Conservation (phyloP, 2,888 invertebrate species). For the Elgonia sp. region DNA sequence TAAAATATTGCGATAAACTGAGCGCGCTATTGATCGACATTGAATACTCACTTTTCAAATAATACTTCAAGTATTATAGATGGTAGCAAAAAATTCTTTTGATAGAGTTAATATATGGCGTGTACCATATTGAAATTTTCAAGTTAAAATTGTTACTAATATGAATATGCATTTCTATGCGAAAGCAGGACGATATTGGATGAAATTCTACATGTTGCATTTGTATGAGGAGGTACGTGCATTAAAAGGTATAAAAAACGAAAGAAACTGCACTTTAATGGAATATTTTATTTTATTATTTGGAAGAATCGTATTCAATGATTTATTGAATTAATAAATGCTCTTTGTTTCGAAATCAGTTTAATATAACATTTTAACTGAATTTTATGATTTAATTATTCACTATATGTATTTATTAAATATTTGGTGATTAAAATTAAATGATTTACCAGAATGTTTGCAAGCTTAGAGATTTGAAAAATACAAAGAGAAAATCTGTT, state of each 20-base stretch:
- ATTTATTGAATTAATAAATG: constrained; percentile 8
- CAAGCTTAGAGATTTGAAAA: too few species aligned
- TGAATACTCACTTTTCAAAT: constrained; percentile 59
- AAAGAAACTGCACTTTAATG: not conserved
- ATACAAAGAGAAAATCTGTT: too few species aligned
- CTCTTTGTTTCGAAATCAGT: too few species aligned
- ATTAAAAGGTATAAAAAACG: constrained; percentile 20
- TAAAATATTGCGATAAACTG: constrained; percentile 64
- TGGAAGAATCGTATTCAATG: not conserved
- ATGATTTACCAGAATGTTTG: too few species aligned
- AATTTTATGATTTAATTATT: too few species aligned
- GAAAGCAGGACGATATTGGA: constrained; percentile 23
- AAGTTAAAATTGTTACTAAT: constrained; percentile 58
- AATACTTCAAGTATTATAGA: constrained; percentile 50
- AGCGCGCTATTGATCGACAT: constrained; percentile 47
- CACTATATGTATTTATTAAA: too few species aligned
- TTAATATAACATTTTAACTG: too few species aligned
- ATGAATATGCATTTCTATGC: constrained; percentile 56
- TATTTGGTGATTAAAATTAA: too few species aligned
- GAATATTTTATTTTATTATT: constrained; percentile 27
- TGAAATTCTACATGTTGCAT: constrained; percentile 38
- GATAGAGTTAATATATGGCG: constrained; percentile 45
- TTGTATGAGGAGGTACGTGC: constrained; percentile 17
- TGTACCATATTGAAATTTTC: constrained; percentile 56
- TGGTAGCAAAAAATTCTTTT: constrained; percentile 48